Evolutionary conservation across 2,113 vertebrate species (phyloP).

Genomic region (Bubo bubo): DNA sequence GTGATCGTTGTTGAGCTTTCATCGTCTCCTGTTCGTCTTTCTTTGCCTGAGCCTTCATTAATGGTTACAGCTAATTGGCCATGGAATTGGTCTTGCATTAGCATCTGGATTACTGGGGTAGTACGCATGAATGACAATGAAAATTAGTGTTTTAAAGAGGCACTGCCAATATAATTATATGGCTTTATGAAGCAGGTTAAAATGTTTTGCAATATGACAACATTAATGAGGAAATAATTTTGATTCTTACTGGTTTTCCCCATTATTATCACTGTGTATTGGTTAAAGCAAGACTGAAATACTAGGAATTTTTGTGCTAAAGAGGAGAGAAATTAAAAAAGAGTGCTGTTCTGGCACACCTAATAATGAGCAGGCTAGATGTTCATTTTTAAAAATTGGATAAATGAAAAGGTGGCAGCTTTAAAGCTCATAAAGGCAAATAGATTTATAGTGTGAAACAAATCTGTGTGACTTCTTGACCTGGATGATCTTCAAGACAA

Average conservation of each 20-base stretch:
- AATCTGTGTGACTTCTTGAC: neutral
- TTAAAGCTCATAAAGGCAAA: neutral
- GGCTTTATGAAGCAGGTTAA: conserved; percentile 10
- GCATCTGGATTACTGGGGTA: conserved; percentile 12
- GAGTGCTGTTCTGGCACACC: neutral
- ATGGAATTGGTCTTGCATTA: neutral
- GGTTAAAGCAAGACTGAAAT: neutral
- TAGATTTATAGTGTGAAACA: neutral
- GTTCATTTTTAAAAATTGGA: neutral
- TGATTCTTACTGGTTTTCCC: neutral
- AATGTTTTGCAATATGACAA: neutral
- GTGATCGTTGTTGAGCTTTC: neutral
- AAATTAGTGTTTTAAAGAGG: neutral
- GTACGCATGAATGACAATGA: neutral
- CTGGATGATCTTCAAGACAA: neutral
- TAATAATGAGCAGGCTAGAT: neutral
- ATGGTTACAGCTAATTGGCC: conserved; percentile 18
- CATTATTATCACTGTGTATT: neutral
- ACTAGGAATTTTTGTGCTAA: neutral
- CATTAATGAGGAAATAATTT: neutral
- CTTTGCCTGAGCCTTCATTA: conserved; percentile 19
- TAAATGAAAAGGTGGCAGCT: neutral
- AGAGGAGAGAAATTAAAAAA: neutral
- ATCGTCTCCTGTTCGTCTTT: neutral
- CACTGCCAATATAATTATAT: neutral